Evolutionary conservation across 2,888 invertebrate species (phyloP).

Genomic region (Euphydryas editha): DNA sequence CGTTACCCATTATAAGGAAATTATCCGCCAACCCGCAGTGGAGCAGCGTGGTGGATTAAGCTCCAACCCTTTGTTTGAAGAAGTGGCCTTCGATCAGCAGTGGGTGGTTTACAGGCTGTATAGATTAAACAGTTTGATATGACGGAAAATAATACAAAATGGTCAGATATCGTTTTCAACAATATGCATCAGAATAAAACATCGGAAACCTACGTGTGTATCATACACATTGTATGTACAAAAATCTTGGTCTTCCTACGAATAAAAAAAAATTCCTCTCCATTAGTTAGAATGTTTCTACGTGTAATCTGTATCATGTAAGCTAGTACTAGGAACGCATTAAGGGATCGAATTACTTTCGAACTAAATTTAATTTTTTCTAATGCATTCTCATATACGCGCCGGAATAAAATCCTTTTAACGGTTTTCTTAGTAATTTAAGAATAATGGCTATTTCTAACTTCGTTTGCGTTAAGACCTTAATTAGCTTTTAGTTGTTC

Average conservation of each 20-base stretch:
- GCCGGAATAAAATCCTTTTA: slow-evolving; percentile 24
- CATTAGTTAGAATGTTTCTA: neutral
- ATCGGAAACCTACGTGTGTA: no score
- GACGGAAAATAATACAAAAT: no score
- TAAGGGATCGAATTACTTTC: slow-evolving; percentile 46
- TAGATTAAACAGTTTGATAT: no score
- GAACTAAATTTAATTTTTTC: slow-evolving; percentile 26
- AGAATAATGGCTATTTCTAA: neutral
- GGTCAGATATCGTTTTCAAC: no score
- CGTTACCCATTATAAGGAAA: no score
- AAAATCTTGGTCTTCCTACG: neutral
- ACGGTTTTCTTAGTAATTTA: slow-evolving; percentile 9
- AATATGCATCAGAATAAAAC: no score
- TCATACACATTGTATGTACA: neutral
- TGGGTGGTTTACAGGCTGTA: no score
- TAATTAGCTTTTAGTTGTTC: neutral
- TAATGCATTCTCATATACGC: slow-evolving; percentile 29
- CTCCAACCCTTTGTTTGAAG: no score
- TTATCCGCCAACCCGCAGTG: no score
- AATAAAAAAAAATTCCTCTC: neutral
- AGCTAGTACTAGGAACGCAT: slow-evolving; percentile 50
- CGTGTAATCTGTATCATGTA: neutral
- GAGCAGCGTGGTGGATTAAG: no score
- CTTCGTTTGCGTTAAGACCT: no score
- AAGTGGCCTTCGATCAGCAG: no score